Percentiles rank a stretch among this genome's conserved stretches.
Conservation (phyloP, 2,797 vertebrate genomes). For the Mycteria americana region DNA sequence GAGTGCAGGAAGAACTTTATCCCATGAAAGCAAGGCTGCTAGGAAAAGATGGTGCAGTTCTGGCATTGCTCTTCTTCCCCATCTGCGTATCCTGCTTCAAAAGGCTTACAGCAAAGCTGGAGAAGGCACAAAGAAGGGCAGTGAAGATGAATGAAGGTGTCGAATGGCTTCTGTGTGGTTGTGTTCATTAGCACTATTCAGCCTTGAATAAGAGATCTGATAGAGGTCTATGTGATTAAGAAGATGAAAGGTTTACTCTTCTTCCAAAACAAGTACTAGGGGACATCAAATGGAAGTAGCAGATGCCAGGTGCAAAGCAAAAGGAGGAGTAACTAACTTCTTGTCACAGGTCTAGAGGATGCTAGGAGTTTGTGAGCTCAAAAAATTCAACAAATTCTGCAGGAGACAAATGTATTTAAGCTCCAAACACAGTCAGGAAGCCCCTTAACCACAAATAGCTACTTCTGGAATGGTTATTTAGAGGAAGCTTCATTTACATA, state of each 20-base stretch:
- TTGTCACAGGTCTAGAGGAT: background rate
- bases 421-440: background rate
- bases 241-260: background rate
- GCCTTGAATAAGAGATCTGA: background rate
- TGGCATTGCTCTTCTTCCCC: background rate
- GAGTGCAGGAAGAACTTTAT: background rate
- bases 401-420: background rate
- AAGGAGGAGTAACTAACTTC: background rate
- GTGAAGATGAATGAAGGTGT: background rate
- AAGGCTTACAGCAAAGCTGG: background rate
- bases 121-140: background rate
- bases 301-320: background rate
- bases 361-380: background rate
- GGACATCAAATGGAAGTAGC: background rate
- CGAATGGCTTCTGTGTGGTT: background rate
- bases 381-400: background rate
- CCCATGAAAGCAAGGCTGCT: background rate
- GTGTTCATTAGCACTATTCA: background rate
- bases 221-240: background rate
- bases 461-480: background rate
- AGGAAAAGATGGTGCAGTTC: background rate
- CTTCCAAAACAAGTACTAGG: background rate
- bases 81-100: accelerated
- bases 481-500: background rate
- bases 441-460: background rate